Base-by-base conservation (phyloP, 1,140 invertebrate genomes). In the Glomeris maerens region DNA sequence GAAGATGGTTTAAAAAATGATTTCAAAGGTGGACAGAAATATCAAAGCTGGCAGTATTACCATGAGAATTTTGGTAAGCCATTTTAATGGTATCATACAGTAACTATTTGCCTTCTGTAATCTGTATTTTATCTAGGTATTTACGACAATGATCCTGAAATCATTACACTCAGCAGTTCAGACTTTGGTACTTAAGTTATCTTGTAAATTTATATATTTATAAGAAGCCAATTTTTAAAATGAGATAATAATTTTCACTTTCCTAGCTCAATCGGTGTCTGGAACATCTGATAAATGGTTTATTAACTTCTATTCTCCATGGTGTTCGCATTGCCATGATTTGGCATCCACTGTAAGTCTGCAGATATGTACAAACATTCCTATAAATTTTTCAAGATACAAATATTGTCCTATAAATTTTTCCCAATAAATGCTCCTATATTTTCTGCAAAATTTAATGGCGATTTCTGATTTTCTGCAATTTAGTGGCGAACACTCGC, bases 221-320 rank as follows among this genome's bases (percentile, higher is more conserved):
- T n/a, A n/a, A n/a, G n/a, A n/a, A n/a, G 40, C 17, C 25, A 42
- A 21, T 42, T 36, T 42, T 42, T 17, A 42, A 4, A 4, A 21
- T 21, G 25, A 21, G 17, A 21, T 42, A 42, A 42, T 13, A 25
- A 22, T 45, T 54, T 23, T 29, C 23, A 56, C 47, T 51, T 51
- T 61, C 61, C 31, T 63, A 78, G 79, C 77, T 56, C 70, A 72
- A 52, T 74, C 69, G 58, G 72, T 81, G 28, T 69, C 73, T 52
- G 70, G 78, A 31, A 77, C 74, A 20, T 71, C 78, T 39, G 79
- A 68, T 65, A 57, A 81, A 20, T 85, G 85, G 81, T 81, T 90
- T 59, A 74, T 90, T 45, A 88, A 90, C 66, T 90, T 81, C 64
- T 90, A 85, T 64, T 87, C 84, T 7, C 81, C 84, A 5, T 80